A percentile compares a stretch with the other conserved stretches of the same genome.
Evolutionary conservation across 1,140 invertebrate species (phyloP).

Genomic region (Neelides sp.): DNA sequence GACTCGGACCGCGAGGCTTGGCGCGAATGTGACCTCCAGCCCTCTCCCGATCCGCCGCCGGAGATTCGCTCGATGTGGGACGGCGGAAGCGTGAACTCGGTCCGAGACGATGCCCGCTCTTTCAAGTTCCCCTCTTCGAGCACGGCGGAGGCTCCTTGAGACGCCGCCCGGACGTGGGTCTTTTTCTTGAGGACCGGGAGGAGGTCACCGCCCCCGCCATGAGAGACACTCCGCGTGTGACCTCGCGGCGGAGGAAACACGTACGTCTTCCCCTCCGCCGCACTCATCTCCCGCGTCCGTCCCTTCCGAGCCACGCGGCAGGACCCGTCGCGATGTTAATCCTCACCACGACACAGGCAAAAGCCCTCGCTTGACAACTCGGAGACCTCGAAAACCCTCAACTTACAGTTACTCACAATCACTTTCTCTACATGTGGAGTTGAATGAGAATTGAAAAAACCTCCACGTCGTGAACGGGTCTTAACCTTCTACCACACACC

Average conservation of each 20-base stretch:
- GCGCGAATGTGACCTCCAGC: slow-evolving; percentile 41
- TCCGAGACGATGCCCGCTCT: slow-evolving; percentile 50
- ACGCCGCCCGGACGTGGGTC: slow-evolving; percentile 64
- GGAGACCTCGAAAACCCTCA: too few species aligned
- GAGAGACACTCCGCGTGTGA: slow-evolving; percentile 70
- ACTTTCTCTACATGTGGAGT: too few species aligned
- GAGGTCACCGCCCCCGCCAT: slow-evolving; percentile 61
- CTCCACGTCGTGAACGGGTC: too few species aligned
- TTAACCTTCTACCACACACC: too few species aligned
- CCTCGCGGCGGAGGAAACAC: slow-evolving; percentile 49
- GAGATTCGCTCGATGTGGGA: slow-evolving; percentile 33
- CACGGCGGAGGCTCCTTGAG: slow-evolving; percentile 71
- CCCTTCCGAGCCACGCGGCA: too few species aligned
- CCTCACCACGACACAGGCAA: too few species aligned
- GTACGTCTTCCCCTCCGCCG: slow-evolving; percentile 32
- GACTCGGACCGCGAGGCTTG: slow-evolving; percentile 62
- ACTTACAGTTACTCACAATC: too few species aligned
- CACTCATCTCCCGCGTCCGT: slow-evolving; percentile 21
- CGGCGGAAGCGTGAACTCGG: slow-evolving; percentile 67
- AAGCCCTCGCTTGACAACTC: too few species aligned
- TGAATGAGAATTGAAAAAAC: too few species aligned
- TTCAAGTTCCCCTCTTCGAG: too few species aligned
- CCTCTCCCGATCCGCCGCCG: background rate
- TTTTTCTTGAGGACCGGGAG: slow-evolving; percentile 35
- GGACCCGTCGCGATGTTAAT: too few species aligned